Conservation (phyloP, 2,113 vertebrate genomes). For the Dermatemys mawii region DNA sequence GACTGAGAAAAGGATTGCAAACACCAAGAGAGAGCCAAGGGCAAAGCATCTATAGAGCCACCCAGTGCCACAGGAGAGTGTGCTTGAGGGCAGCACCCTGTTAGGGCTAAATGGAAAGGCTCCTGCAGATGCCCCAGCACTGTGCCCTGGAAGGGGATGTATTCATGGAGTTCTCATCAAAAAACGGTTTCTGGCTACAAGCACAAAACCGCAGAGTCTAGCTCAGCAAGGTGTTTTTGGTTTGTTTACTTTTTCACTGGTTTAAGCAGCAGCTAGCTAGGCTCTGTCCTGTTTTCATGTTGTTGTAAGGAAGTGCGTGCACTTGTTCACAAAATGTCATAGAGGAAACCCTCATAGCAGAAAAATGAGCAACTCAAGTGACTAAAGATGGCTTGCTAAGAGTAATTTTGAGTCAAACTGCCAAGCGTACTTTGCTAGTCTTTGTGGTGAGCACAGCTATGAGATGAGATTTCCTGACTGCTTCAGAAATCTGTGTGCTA, state of each 20-base stretch:
- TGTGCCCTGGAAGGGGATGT: background rate
- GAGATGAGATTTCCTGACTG: background rate
- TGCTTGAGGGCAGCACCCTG: background rate
- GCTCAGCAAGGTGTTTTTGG: background rate
- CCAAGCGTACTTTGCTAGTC: background rate
- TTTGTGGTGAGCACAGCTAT: background rate
- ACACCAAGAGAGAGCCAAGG: background rate
- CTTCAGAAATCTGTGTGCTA: background rate
- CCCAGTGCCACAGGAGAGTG: background rate
- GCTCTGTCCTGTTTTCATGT: background rate
- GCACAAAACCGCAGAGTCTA: background rate
- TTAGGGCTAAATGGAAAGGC: background rate
- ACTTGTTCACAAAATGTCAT: background rate
- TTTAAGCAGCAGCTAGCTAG: background rate
- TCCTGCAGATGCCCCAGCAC: background rate
- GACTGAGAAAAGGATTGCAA: background rate
- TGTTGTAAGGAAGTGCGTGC: background rate
- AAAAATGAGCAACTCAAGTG: background rate
- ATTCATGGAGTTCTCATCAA: background rate
- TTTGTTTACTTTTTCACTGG: background rate
- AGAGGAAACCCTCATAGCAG: rapidly evolving
- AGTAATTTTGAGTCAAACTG: background rate
- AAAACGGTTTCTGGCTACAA: background rate
- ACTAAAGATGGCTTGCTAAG: background rate
- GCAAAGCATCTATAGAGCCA: background rate